Evolutionary conservation across 1,140 invertebrate species (phyloP), one percentile per base, ranked within the genome.

Genomic region (Magallana angulata): DNA sequence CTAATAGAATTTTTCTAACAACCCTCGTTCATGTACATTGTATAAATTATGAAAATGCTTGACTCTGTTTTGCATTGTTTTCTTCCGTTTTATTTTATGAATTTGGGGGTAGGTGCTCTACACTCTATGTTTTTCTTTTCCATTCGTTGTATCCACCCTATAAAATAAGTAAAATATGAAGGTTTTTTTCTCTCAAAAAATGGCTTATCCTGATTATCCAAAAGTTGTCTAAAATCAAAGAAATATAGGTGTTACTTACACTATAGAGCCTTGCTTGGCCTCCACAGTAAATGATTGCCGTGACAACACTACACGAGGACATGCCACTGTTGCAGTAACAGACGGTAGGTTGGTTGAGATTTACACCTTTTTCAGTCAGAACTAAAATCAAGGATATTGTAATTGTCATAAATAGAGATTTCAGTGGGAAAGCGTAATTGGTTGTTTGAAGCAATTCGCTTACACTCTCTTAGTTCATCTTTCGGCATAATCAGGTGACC

Each of bases 261-360:
- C 14, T 62, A n/a, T 62, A 62, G 5, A 62, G 12, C 12, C 60
- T 62, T 62, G 60, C 60, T 62, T 62, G 60, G 60, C 60, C 60
- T 24, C 86, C 86, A 84, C 86, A 87, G n/a, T 84, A 48, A 16
- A 48, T n/a, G 12, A 68, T 56, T 24, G 81, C 59, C 68, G 85
- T 59, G n/a, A 24, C 18, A 9, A 87, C 48, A 83, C 80, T 82
- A 56, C 85, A 87, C 6, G 85, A 87, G 9, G 85, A 87, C 85
- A 87, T 87, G 9, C 85, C 85, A 87, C 85, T 87, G 59, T 82
- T 82, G 59, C 85, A 87, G 59, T 87, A 82, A 56, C 64, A 80
- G n/a, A 57, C 57, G 18, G 82, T 16, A 18, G 85, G 56, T 56
- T 87, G 64, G 24, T 30, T n/a, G 11, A 87, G 16, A 16, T 82